Base-by-base conservation (phyloP, 2,113 vertebrate species). In the Corythaixoides concolor region DNA sequence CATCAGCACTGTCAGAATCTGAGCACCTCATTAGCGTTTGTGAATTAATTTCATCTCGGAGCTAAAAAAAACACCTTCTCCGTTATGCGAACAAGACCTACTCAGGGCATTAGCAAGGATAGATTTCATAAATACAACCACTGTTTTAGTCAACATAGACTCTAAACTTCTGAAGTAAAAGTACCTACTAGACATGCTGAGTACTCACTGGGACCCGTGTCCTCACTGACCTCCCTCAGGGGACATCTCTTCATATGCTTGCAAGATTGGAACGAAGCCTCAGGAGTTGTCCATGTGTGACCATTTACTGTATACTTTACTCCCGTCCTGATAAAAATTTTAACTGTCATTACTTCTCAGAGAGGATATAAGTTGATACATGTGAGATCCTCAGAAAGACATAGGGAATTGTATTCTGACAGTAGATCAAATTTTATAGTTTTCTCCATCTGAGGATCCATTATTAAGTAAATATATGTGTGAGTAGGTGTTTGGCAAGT, bases 21-120 rank as follows among this genome's bases (percentile, higher is more conserved):
- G 37, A 94, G 66, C 21, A 90, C 12, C 35, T 93, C 39, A 39
- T 94, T 97, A 96, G 78, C 5, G 6, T 64, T 32, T 47, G 30
- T 60, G 66, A 94, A 85, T 72, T 75, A 87, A 85, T 88, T 86
- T 88, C 1, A 17, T 30, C 17, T 91, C 60, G 64, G 56, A 64
- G 66, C 13, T 78, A 75, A 86, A 95, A 90, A 66, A 47, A 2
- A 0, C 2, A 27, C 16, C 19, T 70, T 84, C 30, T 35, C 14
- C 8, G 19, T 72, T 63, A 43, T 9, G 30, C n/a, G 78, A 52
- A 67, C 30, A 88, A 70, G 45, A 55, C 37, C 2, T 94, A 55
- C n/a, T 59, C 37, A 72, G 28, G 17, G 4, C 1, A 2, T 50
- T 72, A 87, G 37, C 8, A 75, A 90, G 13, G 28, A 69, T 64